A percentile compares a stretch with the other conserved stretches of the same genome.
These are phyloP conservation scores for Noctua janthina DNA, from an alignment of 2,888 invertebrate genomes.

Conservation along the genomic window DNA sequence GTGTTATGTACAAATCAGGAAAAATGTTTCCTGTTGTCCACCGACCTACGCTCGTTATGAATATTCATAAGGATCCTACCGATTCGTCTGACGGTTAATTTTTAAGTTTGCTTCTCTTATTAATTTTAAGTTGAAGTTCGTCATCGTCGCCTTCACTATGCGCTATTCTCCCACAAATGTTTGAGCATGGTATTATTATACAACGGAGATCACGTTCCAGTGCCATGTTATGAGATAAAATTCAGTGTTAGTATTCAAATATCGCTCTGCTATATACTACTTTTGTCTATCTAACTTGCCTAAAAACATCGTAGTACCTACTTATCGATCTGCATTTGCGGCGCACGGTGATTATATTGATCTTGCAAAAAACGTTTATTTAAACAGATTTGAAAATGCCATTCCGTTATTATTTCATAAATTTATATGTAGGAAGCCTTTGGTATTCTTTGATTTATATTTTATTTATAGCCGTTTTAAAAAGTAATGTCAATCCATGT, in stretches of 20 bases:
- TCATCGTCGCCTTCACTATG: conserved; percentile 30
- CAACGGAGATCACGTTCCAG: conserved; percentile 65
- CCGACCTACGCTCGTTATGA: conserved; percentile 8
- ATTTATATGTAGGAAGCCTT: neutral
- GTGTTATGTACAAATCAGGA: neutral
- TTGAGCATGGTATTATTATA: conserved; percentile 67
- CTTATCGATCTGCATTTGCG: conserved; percentile 21
- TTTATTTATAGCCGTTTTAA: neutral
- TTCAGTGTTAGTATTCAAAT: conserved; percentile 69
- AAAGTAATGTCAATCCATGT: neutral
- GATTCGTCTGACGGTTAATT: conserved; percentile 18
- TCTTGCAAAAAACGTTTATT: conserved; percentile 27
- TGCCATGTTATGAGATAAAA: conserved; percentile 76
- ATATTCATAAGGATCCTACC: conserved; percentile 19
- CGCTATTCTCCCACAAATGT: conserved; percentile 60
- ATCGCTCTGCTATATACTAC: conserved; percentile 54
- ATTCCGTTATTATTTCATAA: conserved; percentile 6
- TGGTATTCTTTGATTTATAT: neutral
- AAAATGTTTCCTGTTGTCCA: conserved; percentile 9
- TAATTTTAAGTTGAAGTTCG: conserved; percentile 24
- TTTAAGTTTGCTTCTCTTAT: conserved; percentile 27
- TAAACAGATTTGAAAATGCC: conserved; percentile 15
- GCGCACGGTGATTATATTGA: conserved; percentile 18
- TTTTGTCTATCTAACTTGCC: conserved; percentile 44
- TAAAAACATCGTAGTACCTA: conserved; percentile 26